Evolutionary conservation across 2,113 vertebrate genomes (phyloP).

Genomic region (Osmerus mordax): DNA sequence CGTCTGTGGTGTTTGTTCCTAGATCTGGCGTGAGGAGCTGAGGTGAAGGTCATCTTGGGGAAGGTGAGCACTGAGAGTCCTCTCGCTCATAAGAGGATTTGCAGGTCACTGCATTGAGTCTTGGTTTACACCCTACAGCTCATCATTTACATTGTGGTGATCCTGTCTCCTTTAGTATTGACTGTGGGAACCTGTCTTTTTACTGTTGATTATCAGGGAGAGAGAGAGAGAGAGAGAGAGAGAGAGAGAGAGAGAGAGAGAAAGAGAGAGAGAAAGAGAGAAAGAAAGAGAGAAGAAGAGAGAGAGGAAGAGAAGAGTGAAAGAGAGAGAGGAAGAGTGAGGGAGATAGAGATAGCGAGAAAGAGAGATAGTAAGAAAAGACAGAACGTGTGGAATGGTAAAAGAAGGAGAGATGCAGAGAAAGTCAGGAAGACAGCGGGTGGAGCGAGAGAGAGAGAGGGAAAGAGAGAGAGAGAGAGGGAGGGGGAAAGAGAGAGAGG

Average conservation of each 20-base stretch:
- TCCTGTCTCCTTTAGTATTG: not conserved
- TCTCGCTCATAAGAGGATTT: slow-evolving; percentile 58
- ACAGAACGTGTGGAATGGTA: too few relatives aligned
- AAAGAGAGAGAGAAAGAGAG: not conserved
- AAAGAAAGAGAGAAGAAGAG: not conserved
- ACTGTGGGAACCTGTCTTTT: not conserved
- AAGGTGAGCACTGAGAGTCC: not conserved
- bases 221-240: not conserved
- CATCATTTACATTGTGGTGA: not conserved
- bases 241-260: slow-evolving; percentile 2
- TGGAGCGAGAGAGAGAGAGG: not conserved
- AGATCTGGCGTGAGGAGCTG: too few relatives aligned
- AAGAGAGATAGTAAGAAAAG: not conserved
- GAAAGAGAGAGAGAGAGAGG: not conserved
- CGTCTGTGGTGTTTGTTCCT: too few relatives aligned
- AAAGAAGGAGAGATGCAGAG: not conserved
- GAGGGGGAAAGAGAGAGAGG: not conserved
- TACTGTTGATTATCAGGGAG: not conserved
- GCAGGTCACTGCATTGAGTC: slow-evolving; percentile 30
- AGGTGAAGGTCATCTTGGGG: not conserved
- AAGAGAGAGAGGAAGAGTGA: not conserved
- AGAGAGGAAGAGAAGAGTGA: not conserved
- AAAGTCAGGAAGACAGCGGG: not conserved
- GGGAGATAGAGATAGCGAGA: not conserved
- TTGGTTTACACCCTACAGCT: not conserved